phyloP scores from a whole-genome alignment of 2,797 vertebrate species.

The Acropternis orthonyx region DNA sequence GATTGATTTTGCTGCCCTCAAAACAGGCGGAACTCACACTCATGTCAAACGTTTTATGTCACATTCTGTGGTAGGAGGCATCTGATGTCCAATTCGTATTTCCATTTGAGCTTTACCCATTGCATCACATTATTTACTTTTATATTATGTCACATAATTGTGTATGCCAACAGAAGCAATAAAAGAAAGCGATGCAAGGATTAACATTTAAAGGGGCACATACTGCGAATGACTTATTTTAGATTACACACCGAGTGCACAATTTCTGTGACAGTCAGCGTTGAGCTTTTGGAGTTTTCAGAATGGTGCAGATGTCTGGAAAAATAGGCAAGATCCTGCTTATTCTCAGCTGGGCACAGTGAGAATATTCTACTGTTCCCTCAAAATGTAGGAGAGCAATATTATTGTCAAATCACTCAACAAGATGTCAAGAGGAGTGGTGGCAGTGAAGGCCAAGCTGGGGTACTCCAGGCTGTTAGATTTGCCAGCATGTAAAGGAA shows the following conservation, averaged over 20 bases:
- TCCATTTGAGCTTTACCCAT: background rate
- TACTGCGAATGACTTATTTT: background rate
- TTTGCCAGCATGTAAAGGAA: background rate
- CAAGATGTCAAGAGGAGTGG: fast-evolving
- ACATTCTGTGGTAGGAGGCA: background rate
- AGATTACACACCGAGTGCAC: background rate
- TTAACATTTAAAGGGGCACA: constrained; percentile 30
- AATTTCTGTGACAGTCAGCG: background rate
- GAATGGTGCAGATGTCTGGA: background rate
- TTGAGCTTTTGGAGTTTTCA: background rate
- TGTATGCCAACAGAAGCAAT: background rate
- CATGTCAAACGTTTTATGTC: background rate
- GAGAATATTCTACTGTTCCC: background rate
- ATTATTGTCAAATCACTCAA: background rate
- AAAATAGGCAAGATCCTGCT: background rate
- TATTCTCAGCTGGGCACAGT: background rate
- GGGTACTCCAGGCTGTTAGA: fast-evolving
- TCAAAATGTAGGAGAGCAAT: background rate
- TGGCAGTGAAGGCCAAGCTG: background rate
- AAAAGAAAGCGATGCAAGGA: background rate
- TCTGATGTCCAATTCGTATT: background rate
- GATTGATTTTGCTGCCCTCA: background rate
- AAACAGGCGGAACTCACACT: background rate
- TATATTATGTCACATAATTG: background rate
- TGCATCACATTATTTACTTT: constrained; percentile 24